Percentiles rank a stretch among this genome's conserved stretches.
Evolutionary conservation across 2,888 invertebrate species (phyloP).

Genomic region (Adineta ricciae): DNA sequence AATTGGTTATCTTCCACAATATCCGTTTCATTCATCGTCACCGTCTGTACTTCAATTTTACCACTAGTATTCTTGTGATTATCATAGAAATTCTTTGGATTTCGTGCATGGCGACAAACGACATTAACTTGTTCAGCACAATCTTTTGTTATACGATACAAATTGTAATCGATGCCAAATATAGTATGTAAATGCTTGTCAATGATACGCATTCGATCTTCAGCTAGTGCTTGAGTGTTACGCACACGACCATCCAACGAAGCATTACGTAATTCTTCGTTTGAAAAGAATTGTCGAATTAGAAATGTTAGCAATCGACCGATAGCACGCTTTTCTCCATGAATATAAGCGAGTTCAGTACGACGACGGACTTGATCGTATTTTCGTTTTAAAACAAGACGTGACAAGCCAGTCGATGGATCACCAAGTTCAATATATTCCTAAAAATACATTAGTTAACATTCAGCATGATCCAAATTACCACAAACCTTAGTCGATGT

Average conservation of each 20-base stretch:
- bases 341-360: not conserved
- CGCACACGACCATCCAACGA: not conserved
- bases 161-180: not conserved
- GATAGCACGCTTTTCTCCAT: not conserved
- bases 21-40: not conserved
- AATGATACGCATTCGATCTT: not conserved
- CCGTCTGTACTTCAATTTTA: not conserved
- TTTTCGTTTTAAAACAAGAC: conserved; percentile 7
- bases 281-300: not conserved
- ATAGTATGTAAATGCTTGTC: not conserved
- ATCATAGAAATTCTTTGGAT: not conserved
- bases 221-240: not conserved
- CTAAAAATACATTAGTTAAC: no score
- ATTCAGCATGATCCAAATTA: not conserved
- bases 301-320: not conserved
- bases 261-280: not conserved
- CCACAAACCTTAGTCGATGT: not conserved
- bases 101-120: not conserved
- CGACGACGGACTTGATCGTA: conserved; percentile 5
- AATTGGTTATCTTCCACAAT: not conserved
- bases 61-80: not conserved
- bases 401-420: not conserved
- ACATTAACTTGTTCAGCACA: conserved; percentile 12
- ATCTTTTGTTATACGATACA: not conserved
- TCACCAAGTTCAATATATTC: conserved; percentile 9